A percentile compares a stretch with the other conserved stretches of the same genome.
These are phyloP conservation scores for Manis javanica DNA, from an alignment of 2,797 vertebrate species.

Conservation along the genomic window DNA sequence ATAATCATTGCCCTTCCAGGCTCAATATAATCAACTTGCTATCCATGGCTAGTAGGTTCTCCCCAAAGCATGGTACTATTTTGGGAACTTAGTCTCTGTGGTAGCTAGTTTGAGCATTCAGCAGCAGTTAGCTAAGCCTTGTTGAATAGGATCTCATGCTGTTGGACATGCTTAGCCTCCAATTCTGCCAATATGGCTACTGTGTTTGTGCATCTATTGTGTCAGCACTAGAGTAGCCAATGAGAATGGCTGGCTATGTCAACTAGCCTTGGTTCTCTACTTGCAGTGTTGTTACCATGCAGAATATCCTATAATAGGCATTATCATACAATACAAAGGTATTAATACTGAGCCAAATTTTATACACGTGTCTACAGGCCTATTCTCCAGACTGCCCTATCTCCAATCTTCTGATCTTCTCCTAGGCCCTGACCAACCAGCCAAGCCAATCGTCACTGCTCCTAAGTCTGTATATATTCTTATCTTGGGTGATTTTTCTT, in stretches of 20 bases:
- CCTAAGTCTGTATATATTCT: background rate
- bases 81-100: background rate
- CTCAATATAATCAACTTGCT: background rate
- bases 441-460: background rate
- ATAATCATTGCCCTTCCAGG: background rate
- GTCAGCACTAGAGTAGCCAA: background rate
- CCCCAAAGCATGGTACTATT: background rate
- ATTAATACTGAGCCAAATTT: background rate
- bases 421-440: background rate
- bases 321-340: background rate
- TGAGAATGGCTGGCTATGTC: background rate
- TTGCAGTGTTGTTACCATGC: background rate
- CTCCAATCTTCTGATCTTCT: background rate
- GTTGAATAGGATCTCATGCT: background rate
- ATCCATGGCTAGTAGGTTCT: background rate
- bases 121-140: background rate
- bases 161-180: background rate
- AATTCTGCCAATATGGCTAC: background rate
- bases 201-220: background rate
- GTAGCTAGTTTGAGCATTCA: background rate
- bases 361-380: background rate
- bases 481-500: background rate
- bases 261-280: background rate
- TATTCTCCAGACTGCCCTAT: background rate
- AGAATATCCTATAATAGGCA: background rate